Evolutionary conservation across 2,888 invertebrate species (phyloP).

Genomic region (Cephonodes hylas): DNA sequence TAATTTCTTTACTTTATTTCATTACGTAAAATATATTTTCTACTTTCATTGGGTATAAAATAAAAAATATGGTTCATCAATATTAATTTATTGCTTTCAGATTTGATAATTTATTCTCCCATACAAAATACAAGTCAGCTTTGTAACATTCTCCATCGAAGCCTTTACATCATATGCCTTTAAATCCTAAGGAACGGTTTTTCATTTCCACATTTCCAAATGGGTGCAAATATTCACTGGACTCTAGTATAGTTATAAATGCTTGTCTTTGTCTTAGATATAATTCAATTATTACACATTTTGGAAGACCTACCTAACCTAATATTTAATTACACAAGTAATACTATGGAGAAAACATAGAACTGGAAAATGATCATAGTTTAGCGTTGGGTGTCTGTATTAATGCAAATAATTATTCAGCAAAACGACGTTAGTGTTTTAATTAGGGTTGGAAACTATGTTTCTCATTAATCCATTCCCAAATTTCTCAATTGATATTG

Average conservation of each 20-base stretch:
- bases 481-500: no score
- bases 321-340: no score
- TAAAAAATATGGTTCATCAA: neutral
- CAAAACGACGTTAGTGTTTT: no score
- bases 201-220: neutral
- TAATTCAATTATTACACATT: no score
- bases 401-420: no score
- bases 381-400: no score
- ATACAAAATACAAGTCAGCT: constrained; percentile 1
- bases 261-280: no score
- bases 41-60: neutral
- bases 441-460: no score
- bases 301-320: no score
- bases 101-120: constrained; percentile 1
- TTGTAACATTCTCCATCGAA: neutral
- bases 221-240: neutral
- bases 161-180: neutral
- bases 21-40: neutral
- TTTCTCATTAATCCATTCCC: no score
- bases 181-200: neutral
- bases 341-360: no score
- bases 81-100: neutral
- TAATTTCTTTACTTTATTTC: neutral
- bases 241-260: neutral
- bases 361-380: no score